Conservation (phyloP, 2,888 invertebrate species). For the Metopia argyrocephala region DNA sequence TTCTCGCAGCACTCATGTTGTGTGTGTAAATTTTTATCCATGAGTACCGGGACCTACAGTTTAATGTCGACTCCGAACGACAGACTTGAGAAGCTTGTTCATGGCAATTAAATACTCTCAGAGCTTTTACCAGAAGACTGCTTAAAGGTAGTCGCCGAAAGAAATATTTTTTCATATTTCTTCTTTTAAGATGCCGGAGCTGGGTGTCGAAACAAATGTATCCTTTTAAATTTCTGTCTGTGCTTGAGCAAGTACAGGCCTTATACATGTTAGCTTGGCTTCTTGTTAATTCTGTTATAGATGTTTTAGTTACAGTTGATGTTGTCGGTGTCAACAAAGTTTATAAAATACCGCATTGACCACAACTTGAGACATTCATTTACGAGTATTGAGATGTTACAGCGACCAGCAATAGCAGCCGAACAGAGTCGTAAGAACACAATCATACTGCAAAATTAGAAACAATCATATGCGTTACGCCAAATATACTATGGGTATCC, state of each 20-base stretch:
- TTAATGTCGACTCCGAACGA: too few relatives aligned
- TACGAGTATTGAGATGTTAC: slow-evolving; percentile 43
- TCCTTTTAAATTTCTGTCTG: background rate
- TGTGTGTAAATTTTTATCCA: too few relatives aligned
- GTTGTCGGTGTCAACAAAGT: slow-evolving; percentile 15
- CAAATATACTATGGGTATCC: background rate
- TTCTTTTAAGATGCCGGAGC: too few relatives aligned
- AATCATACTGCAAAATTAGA: background rate
- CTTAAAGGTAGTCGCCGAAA: too few relatives aligned
- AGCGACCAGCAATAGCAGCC: background rate
- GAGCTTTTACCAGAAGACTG: too few relatives aligned
- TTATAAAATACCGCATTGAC: slow-evolving; percentile 56
- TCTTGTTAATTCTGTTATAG: slow-evolving; percentile 7
- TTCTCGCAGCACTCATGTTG: too few relatives aligned
- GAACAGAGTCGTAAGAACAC: background rate
- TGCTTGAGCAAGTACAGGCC: background rate
- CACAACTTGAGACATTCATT: slow-evolving; percentile 58
- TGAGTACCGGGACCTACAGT: too few relatives aligned
- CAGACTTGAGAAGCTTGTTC: too few relatives aligned
- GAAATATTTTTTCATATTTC: too few relatives aligned
- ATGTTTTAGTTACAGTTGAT: background rate
- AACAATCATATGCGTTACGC: background rate
- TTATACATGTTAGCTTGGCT: slow-evolving; percentile 6
- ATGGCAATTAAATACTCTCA: too few relatives aligned
- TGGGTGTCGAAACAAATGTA: too few relatives aligned